A percentile compares a stretch with the other conserved stretches of the same genome.
Evolutionary conservation across 2,113 vertebrate species (phyloP).

Genomic region (Colinus virginianus): DNA sequence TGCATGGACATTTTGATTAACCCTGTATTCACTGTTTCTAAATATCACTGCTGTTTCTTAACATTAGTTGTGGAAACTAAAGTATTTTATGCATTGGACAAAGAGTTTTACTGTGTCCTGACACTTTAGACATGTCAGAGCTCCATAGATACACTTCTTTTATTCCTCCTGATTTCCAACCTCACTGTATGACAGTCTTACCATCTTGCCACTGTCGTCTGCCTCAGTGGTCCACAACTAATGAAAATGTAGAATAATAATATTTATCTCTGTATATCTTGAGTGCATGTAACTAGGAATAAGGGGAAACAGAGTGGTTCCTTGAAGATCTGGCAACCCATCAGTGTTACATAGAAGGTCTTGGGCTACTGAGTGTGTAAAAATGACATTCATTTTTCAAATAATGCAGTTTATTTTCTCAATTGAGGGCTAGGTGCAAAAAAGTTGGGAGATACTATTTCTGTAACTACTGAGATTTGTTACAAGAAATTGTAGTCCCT

Average conservation of each 20-base stretch:
- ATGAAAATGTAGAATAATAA: not conserved
- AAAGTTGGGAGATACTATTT: not conserved
- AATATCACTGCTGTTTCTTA: not conserved
- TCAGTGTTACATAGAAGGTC: not conserved
- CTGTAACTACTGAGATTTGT: not conserved
- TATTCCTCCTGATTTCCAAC: not conserved
- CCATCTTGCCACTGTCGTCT: not conserved
- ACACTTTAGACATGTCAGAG: not conserved
- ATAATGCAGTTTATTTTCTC: not conserved
- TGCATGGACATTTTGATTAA: not conserved
- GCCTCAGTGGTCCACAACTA: accelerated
- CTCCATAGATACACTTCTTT: not conserved
- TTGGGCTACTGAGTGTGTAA: not conserved
- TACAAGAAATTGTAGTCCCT: not conserved
- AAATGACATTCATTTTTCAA: not conserved
- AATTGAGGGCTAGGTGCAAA: not conserved
- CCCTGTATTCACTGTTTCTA: not conserved
- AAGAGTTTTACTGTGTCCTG: not conserved
- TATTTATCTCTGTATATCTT: not conserved
- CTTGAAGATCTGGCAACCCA: not conserved
- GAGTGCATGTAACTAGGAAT: not conserved
- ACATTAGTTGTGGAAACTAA: not conserved
- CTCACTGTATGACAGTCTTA: not conserved
- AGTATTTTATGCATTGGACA: not conserved
- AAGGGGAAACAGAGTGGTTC: not conserved